Base-by-base conservation (phyloP, 2,888 invertebrate species). In the Lottia scabra region DNA sequence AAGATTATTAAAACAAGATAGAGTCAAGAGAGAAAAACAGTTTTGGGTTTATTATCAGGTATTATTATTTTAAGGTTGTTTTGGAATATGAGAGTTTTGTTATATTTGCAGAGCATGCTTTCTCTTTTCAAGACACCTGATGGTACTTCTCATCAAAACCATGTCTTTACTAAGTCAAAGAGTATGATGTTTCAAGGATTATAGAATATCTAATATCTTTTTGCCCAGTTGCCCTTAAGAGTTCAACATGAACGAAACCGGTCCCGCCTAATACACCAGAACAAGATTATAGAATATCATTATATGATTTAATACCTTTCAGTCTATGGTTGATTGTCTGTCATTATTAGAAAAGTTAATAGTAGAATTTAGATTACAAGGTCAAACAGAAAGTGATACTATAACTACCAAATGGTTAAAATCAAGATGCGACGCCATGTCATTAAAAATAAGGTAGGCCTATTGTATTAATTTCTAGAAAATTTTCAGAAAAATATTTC, bases 371-470 rank as follows among this genome's bases (percentile, higher is more conserved):
- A 78, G 84, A 48, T 77, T 87, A 13, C 76, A 80, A 68, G 76
- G 76, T 16, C 86, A 86, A 72, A 65, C 80, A 12, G 83, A 86
- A 43, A 75, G 80, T 67, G 85, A 87, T 73, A 77, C 75, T 3
- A 77, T 85, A 30, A 83, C 81, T 8, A 77, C 81, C 10, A 81
- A 86, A 67, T 87, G 85, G 85, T 75, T 87, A 62, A 76, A 77
- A 56, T 82, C 83, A 5, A 82, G 82, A 64, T 86, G 85, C 80
- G 86, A 87, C 73, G 86, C 85, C 19, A 79, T 87, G 73, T 83
- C 83, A 72, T 77, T 85, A 8, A 88, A 88, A 79, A 84, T 87
- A 63, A 87, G 77, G 87, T 87, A n/a, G n/a, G n/a, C n/a, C n/a
- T n/a, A 73, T 71, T 80, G 38, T 38, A 8, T 8, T 38, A 1